Base-by-base conservation (phyloP, 2,797 vertebrate species). In the Enteromius unitaeniatus region DNA sequence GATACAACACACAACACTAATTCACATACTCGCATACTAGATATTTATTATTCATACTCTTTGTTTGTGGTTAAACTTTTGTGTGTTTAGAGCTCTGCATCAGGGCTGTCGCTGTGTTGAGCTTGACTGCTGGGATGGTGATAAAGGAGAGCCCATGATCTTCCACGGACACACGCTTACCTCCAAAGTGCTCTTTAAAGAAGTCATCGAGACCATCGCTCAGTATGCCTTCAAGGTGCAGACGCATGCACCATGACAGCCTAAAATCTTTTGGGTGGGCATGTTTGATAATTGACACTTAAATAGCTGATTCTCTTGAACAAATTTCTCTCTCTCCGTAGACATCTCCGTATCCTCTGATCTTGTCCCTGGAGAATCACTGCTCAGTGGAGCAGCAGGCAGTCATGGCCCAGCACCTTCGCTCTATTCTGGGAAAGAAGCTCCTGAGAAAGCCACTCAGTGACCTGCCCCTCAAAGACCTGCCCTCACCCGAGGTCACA, bases 41-140 rank as follows among this genome's bases (percentile, higher is more conserved):
- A 10, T 10, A 6, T 78, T 45, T 47, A 47, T n/a, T 42, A 14
- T 40, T 76, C 23, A 26, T 19, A 10, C 15, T 58, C n/a, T 28
- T 26, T 76, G 37, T 60, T 60, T 76, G 53, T 60, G 53, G 28
- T n/a, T 76, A 49, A 49, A 40, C 9, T 26, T 86, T 23, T 80
- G 55, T 84, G 13, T 79, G 58, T 65, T 68, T 89, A 99, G 98
- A 89, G 98, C 96, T 40, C 95, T 99, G 84, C 94, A 94, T 88
- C 96, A 97, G 37, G 98, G 98, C 13, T 99, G 98, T 75, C 97
- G 98, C 79, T 99, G 98, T 6, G 98, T 99, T 91, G 98, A 99
- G 92, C 93, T 99, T 87, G 98, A 99, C 93, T 99, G 98, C 90
- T 99, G 98, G 98, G 98, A 99, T 40, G 98, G 98, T 8, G 94